A percentile compares a stretch with the other conserved stretches of the same genome.
These are phyloP conservation scores for Naja naja DNA, from an alignment of 2,113 vertebrate species.

Conservation along the genomic window DNA sequence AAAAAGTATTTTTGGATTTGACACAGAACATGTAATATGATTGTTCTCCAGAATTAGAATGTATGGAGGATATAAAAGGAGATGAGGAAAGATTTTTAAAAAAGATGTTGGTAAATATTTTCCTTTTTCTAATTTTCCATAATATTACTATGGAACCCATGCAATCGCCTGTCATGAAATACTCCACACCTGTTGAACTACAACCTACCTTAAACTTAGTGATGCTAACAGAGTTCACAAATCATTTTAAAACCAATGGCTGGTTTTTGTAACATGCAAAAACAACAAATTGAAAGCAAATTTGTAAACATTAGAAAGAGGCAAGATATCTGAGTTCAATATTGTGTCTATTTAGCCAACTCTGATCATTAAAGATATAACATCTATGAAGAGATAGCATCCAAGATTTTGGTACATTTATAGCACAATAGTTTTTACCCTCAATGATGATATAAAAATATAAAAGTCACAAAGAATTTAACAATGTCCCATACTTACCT, in stretches of 20 bases:
- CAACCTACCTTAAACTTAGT: not conserved
- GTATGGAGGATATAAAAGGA: not conserved
- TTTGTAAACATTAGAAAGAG: not conserved
- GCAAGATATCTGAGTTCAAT: not conserved
- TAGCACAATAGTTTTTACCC: not conserved
- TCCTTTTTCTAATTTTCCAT: not conserved
- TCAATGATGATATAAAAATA: not conserved
- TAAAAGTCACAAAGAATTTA: not conserved
- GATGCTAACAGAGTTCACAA: not conserved
- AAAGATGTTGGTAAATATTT: not conserved
- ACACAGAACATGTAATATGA: not conserved
- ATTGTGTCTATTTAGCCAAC: not conserved
- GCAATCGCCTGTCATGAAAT: not conserved
- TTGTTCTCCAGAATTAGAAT: not conserved
- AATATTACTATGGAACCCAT: not conserved
- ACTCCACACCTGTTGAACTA: not conserved
- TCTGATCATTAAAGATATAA: not conserved
- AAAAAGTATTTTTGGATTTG: not conserved
- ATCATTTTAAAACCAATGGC: not conserved
- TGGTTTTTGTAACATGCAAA: not conserved
- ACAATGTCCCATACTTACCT: not conserved
- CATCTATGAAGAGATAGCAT: not conserved
- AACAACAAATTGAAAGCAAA: not conserved
- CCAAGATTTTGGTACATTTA: not conserved
- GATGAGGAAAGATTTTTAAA: not conserved